Evolutionary conservation across 2,797 vertebrate genomes (phyloP).

Genomic region (Arctocebus calabarensis): DNA sequence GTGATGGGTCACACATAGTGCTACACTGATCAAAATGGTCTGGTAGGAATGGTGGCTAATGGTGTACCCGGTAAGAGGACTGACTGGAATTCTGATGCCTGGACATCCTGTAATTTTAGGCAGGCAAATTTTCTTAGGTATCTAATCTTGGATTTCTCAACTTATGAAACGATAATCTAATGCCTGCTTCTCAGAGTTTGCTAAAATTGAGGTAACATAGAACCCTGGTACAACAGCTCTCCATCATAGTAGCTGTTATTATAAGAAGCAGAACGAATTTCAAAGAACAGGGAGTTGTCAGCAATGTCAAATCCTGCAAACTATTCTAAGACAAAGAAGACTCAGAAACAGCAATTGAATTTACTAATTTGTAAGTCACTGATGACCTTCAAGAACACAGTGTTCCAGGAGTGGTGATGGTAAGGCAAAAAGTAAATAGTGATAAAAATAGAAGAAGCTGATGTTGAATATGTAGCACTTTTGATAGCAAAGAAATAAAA

Average conservation of each 20-base stretch:
- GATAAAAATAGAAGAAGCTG: conserved; percentile 52
- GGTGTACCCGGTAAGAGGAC: not conserved
- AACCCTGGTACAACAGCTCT: not conserved
- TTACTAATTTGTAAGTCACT: conserved; percentile 54
- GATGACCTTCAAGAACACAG: conserved; percentile 35
- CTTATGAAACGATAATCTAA: not conserved
- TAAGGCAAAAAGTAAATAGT: not conserved
- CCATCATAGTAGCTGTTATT: not conserved
- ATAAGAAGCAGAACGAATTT: not conserved
- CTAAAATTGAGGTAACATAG: not conserved
- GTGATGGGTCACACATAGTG: not conserved
- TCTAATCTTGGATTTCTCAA: not conserved
- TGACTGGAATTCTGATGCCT: not conserved
- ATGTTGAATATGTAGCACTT: not conserved
- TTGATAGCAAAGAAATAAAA: not conserved
- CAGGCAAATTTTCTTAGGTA: conserved; percentile 22
- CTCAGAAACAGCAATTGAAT: not conserved
- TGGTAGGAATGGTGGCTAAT: not conserved
- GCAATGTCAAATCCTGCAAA: not conserved
- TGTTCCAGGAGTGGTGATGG: not conserved
- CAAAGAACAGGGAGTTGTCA: not conserved
- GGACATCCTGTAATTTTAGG: not conserved
- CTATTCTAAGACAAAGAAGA: not conserved
- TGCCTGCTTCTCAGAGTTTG: not conserved
- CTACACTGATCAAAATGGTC: not conserved